Percentiles rank a stretch among this genome's conserved stretches.
Conservation (phyloP, 2,113 vertebrate genomes). For the Scopus umbretta region DNA sequence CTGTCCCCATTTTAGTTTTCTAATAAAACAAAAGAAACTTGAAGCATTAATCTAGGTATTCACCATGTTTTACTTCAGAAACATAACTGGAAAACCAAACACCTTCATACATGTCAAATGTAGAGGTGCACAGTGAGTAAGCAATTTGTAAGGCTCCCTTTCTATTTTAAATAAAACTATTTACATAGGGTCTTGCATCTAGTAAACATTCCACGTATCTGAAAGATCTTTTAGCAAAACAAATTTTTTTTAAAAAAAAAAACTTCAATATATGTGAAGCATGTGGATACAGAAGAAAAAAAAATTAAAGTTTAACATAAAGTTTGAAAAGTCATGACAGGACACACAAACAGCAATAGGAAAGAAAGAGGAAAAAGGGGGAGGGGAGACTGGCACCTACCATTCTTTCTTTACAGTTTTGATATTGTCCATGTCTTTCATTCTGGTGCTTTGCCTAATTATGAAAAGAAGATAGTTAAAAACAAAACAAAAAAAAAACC, state of each 20-base stretch:
- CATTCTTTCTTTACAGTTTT: conserved; percentile 73
- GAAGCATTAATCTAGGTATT: background rate
- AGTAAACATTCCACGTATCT: background rate
- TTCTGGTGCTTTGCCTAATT: conserved; percentile 59
- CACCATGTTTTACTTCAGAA: background rate
- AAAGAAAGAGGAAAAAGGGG: background rate
- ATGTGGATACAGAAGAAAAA: background rate
- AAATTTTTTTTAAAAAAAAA: no score
- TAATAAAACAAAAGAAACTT: background rate
- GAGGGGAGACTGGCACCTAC: conserved; percentile 42
- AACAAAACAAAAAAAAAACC: background rate
- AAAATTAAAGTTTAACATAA: background rate
- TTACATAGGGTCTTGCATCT: background rate
- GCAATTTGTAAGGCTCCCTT: background rate
- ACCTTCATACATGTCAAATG: background rate
- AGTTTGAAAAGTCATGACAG: background rate
- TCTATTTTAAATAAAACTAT: background rate
- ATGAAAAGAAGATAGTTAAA: background rate
- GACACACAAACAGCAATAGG: background rate
- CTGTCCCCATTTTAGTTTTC: background rate
- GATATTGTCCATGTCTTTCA: conserved; percentile 76
- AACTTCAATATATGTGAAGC: background rate
- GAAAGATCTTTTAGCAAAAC: background rate
- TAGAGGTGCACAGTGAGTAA: background rate
- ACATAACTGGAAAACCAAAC: background rate